A percentile compares a stretch with the other conserved stretches of the same genome.
Evolutionary conservation across 2,888 invertebrate genomes (phyloP).

Genomic region (Phasia obesa): DNA sequence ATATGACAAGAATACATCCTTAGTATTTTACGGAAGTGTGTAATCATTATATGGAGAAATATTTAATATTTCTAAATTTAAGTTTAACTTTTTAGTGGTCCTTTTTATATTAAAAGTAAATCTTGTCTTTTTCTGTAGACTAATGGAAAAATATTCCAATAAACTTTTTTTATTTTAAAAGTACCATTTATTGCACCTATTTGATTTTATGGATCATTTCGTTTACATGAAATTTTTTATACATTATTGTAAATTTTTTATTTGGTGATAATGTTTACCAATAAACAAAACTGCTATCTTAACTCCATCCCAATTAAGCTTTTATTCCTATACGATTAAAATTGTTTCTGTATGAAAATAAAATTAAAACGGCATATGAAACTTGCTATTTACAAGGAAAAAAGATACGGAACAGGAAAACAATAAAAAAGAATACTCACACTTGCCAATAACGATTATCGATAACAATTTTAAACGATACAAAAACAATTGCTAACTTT

Average conservation of each 20-base stretch:
- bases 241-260: constrained; percentile 16
- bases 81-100: no score
- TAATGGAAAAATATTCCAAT: no score
- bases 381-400: neutral
- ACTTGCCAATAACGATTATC: constrained; percentile 66
- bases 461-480: constrained; percentile 66
- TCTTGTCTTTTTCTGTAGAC: no score
- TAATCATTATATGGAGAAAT: no score
- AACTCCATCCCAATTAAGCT: constrained; percentile 48
- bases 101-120: no score
- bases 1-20: no score
- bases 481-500: constrained; percentile 67
- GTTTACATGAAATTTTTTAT: neutral
- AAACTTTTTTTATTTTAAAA: neutral
- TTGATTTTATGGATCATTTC: neutral
- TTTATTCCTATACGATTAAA: constrained; percentile 36
- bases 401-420: constrained; percentile 26
- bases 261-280: constrained; percentile 24
- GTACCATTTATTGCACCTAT: neutral
- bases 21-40: no score
- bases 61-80: no score
- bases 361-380: neutral
- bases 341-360: constrained; percentile 5
- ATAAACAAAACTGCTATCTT: constrained; percentile 45
- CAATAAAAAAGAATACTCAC: constrained; percentile 48